Evolutionary conservation across 1,140 invertebrate genomes (phyloP), one percentile per base, ranked within the genome.

Genomic region (Notospermus geniculatus): DNA sequence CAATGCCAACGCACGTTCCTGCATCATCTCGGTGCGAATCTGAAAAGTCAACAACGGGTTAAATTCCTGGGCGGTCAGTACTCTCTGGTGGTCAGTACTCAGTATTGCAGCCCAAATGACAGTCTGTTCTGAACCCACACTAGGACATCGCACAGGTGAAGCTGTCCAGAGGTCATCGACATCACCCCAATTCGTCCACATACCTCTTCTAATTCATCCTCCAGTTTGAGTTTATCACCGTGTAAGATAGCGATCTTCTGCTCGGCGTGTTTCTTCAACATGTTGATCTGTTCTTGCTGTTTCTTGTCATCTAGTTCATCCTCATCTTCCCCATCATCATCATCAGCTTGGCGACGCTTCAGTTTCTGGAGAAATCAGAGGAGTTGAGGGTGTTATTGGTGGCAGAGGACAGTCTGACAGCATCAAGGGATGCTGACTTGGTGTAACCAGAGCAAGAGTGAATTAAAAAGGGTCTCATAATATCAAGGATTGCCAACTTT

Each of bases 21-120:
- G 75, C 59, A 73, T 65, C 74, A 80, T 80, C 57, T 79, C 77
- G 13, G 69, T 62, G 25, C 71, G 71, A 23, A 79, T 75, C 77
- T 78, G 54, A 22, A 64, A 53, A 36, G 60, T 15, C 11, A n/a
- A n/a, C n/a, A n/a, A n/a, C n/a, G n/a, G n/a, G n/a, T n/a, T n/a
- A n/a, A n/a, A n/a, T n/a, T n/a, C n/a, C n/a, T n/a, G n/a, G n/a
- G n/a, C n/a, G n/a, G n/a, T n/a, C n/a, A n/a, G n/a, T n/a, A n/a
- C n/a, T n/a, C n/a, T n/a, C n/a, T n/a, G n/a, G n/a, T n/a, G n/a
- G n/a, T n/a, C n/a, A n/a, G n/a, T n/a, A n/a, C n/a, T n/a, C n/a
- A n/a, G n/a, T n/a, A n/a, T n/a, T n/a, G n/a, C n/a, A n/a, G n/a
- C n/a, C n/a, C n/a, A n/a, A n/a, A n/a, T n/a, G n/a, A n/a, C n/a